Conservation (phyloP, 2,888 invertebrate genomes). For the Cryptosula pallasiana region DNA sequence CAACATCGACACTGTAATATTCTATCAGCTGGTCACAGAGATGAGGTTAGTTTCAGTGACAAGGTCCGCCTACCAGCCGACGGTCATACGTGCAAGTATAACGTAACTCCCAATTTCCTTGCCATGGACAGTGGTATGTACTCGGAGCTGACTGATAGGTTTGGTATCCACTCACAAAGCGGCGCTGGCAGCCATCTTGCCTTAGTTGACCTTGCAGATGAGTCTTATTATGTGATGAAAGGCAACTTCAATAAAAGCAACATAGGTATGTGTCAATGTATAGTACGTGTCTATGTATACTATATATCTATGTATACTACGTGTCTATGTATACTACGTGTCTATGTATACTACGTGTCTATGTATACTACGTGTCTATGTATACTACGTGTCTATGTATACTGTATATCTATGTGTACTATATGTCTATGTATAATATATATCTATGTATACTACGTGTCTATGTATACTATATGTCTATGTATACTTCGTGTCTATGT, state of each 20-base stretch:
- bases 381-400: no score
- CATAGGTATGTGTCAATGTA: no score
- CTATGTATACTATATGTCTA: no score
- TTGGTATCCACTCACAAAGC: background rate
- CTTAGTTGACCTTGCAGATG: slow-evolving; percentile 48
- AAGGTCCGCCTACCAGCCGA: background rate
- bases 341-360: no score
- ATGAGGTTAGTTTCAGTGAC: background rate
- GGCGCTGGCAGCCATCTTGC: background rate
- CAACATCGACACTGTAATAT: background rate
- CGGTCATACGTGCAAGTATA: background rate
- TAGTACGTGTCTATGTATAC: no score
- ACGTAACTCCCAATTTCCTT: background rate
- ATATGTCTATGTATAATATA: no score
- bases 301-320: no score
- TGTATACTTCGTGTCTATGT: no score
- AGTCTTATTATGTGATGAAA: slow-evolving; percentile 63
- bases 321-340: no score
- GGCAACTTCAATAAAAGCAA: slow-evolving; percentile 49
- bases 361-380: no score
- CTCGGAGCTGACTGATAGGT: background rate
- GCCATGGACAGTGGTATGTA: slow-evolving; percentile 1
- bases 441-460: no score
- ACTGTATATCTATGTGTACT: no score
- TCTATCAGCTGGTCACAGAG: background rate